Percentiles rank a stretch among this genome's conserved stretches.
phyloP scores from a whole-genome alignment of 2,888 invertebrate species.

The Mylabris sibirica region DNA sequence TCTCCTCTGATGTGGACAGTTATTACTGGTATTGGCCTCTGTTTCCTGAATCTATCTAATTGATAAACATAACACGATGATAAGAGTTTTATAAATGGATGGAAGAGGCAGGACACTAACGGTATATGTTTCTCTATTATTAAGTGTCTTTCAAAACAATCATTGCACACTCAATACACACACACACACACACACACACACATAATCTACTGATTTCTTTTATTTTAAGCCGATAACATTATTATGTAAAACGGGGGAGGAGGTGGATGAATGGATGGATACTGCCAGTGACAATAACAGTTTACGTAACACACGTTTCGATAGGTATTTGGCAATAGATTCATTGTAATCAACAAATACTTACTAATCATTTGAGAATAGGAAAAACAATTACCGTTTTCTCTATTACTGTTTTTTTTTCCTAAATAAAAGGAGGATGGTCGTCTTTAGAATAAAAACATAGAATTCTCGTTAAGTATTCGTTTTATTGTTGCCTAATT shows the following conservation, averaged over 20 bases:
- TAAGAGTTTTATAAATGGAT: slow-evolving; percentile 3
- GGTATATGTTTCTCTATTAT: slow-evolving; percentile 39
- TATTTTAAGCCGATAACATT: neutral
- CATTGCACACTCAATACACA: no score
- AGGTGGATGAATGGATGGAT: no score
- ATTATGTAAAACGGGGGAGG: neutral
- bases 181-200: no score
- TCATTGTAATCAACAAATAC: slow-evolving; percentile 1
- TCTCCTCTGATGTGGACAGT: slow-evolving; percentile 13
- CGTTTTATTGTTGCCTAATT: neutral
- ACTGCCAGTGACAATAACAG: neutral
- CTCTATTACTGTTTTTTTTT: neutral
- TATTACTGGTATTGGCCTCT: slow-evolving; percentile 35
- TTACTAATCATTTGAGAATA: neutral
- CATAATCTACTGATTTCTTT: neutral
- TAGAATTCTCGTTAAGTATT: neutral
- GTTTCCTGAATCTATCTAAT: slow-evolving; percentile 35
- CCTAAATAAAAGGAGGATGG: neutral
- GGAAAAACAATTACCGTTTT: neutral
- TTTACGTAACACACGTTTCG: neutral
- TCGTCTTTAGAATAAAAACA: neutral
- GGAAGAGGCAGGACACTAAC: slow-evolving; percentile 45
- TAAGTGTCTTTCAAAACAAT: neutral
- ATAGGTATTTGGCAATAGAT: neutral
- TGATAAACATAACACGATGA: slow-evolving; percentile 31